Evolutionary conservation across 2,113 vertebrate species (phyloP).

Genomic region (Pollimyrus isidori): DNA sequence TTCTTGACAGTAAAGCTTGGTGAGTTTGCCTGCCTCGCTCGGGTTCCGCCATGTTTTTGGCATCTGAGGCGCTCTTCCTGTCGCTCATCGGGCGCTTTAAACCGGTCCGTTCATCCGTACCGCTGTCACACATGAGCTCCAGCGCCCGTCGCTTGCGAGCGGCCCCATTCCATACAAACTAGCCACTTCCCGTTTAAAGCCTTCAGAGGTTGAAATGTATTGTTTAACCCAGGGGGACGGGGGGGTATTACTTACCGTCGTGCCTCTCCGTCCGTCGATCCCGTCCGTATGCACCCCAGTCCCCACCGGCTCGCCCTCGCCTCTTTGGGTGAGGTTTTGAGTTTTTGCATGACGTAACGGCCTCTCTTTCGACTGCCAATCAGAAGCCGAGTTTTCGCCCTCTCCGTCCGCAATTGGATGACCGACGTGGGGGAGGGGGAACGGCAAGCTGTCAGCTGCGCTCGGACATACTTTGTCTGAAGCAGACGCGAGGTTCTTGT

Average conservation of each 20-base stretch:
- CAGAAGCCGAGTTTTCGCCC: background rate
- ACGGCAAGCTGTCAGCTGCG: background rate
- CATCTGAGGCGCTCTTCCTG: conserved; percentile 25
- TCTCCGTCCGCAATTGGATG: background rate
- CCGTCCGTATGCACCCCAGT: conserved; percentile 5
- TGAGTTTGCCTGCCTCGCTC: conserved; percentile 3
- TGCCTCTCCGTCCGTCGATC: conserved; percentile 13
- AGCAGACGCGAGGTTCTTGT: background rate
- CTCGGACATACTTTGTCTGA: background rate
- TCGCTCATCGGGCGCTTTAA: conserved; percentile 10
- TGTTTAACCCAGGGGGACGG: background rate
- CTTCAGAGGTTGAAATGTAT: background rate
- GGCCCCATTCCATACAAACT: background rate
- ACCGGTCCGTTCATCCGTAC: conserved; percentile 8
- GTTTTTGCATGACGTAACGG: conserved; percentile 28
- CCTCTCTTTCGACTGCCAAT: conserved; percentile 23
- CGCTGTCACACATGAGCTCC: conserved; percentile 1
- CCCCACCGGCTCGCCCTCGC: conserved; percentile 11
- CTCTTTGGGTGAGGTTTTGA: conserved; percentile 24
- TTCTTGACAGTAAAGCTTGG: background rate
- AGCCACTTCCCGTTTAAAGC: background rate
- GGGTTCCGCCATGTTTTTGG: conserved; percentile 27
- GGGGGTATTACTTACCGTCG: conserved; percentile 15
- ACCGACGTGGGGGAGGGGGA: background rate
- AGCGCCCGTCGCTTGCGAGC: background rate